These are phyloP conservation scores for Pachycephala philippinensis DNA, from an alignment of 2,113 vertebrate genomes.

Conservation along the genomic window DNA sequence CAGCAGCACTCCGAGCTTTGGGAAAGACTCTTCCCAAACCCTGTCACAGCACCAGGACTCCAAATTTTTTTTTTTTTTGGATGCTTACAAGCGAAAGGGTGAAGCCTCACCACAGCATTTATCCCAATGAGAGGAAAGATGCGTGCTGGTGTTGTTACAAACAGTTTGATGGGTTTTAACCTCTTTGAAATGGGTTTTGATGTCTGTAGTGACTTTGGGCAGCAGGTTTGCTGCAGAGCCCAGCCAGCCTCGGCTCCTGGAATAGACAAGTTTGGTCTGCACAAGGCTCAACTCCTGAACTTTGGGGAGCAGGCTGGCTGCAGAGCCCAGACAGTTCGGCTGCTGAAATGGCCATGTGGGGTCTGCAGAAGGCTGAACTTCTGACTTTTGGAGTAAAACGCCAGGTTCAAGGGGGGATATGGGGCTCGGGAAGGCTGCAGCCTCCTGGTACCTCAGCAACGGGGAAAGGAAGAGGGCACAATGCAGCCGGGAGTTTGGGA, in stretches of 20 bases:
- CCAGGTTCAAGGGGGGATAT: neutral
- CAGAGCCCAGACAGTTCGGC: no score
- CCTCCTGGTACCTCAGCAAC: neutral
- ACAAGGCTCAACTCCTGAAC: no score
- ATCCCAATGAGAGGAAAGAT: neutral
- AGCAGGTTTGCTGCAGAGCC: no score
- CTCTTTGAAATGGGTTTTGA: no score
- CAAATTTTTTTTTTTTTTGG: neutral
- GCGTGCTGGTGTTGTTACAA: neutral
- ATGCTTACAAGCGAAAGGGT: neutral
- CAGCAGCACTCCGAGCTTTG: neutral
- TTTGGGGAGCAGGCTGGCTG: no score
- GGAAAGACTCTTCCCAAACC: constrained; percentile 15
- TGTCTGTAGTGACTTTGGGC: neutral
- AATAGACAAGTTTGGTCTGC: no score
- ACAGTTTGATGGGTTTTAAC: neutral
- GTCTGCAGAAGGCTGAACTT: no score
- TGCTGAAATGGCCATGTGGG: no score
- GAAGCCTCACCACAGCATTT: neutral
- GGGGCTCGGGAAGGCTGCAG: neutral
- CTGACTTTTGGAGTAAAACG: neutral
- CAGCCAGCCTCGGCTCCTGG: neutral
- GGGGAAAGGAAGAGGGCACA: neutral
- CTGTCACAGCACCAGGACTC: neutral
- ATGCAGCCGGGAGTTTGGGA: neutral